Percentiles rank a stretch among this genome's conserved stretches.
phyloP scores from a whole-genome alignment of 1,140 invertebrate genomes.

The Bombyx mandarina region DNA sequence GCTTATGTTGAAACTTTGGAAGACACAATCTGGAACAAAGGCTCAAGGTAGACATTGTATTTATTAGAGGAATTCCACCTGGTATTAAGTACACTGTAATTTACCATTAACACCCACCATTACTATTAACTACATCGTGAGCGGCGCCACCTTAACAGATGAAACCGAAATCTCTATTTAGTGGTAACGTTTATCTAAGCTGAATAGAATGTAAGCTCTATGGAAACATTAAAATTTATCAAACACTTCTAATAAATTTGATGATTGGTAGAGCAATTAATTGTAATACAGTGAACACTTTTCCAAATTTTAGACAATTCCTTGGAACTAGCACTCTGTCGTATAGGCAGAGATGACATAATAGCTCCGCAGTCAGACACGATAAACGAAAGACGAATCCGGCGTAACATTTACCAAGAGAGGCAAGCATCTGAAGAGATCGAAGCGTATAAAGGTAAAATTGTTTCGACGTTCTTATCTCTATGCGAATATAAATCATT shows the following conservation, averaged over 20 bases:
- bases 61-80: too few species aligned
- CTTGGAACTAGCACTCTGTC: conserved; percentile 89
- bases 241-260: too few species aligned
- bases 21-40: conserved; percentile 78
- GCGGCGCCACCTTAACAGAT: too few species aligned
- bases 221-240: too few species aligned
- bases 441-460: conserved; percentile 63
- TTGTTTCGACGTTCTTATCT: neutral
- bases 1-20: conserved; percentile 93
- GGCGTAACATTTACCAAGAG: conserved; percentile 74
- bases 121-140: too few species aligned
- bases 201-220: too few species aligned
- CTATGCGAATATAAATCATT: neutral
- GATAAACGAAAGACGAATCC: conserved; percentile 84
- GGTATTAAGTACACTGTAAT: too few species aligned
- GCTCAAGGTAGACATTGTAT: conserved; percentile 74
- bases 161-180: too few species aligned
- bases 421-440: conserved; percentile 72
- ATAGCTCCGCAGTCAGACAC: conserved; percentile 91
- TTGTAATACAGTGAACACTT: too few species aligned
- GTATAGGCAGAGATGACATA: conserved; percentile 93
- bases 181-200: too few species aligned
- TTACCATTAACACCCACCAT: too few species aligned
- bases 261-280: too few species aligned
- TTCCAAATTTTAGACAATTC: conserved; percentile 69